Conservation (phyloP, 2,797 vertebrate genomes). For the Acrocephalus scirpaceus region DNA sequence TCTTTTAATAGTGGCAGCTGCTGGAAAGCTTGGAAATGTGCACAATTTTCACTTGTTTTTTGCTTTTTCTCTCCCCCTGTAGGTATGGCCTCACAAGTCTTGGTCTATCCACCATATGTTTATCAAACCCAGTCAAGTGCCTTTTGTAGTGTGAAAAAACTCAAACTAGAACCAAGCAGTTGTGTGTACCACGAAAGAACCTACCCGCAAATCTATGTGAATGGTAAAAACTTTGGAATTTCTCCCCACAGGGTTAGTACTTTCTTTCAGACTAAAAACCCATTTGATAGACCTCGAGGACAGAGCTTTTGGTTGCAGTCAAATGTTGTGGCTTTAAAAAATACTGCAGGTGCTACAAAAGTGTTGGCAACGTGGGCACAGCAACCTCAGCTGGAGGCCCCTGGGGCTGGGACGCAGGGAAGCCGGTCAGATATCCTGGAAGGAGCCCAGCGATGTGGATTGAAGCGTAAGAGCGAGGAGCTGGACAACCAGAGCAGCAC, state of each 20-base stretch:
- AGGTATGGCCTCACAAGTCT: conserved; percentile 99
- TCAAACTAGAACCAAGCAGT: conserved; percentile 97
- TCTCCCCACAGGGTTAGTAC: conserved; percentile 84
- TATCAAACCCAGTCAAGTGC: conserved; percentile 99
- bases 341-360: conserved; percentile 81
- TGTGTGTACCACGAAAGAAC: conserved; percentile 96
- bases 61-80: neutral
- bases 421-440: conserved; percentile 85
- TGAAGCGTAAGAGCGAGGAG: conserved; percentile 99
- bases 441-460: conserved; percentile 92
- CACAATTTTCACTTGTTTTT: neutral
- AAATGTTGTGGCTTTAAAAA: conserved; percentile 85
- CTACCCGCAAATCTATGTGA: conserved; percentile 92
- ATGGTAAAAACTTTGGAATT: conserved; percentile 92
- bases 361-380: conserved; percentile 70
- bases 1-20: neutral
- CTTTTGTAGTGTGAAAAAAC: conserved; percentile 99
- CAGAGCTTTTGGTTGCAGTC: conserved; percentile 89
- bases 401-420: conserved; percentile 70
- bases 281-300: conserved; percentile 83
- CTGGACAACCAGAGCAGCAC: conserved; percentile 87
- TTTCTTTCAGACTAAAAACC: conserved; percentile 88
- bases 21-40: neutral
- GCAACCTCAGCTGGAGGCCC: conserved; percentile 70
- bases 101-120: conserved; percentile 99